These are phyloP conservation scores for Anthopleura xanthogrammica DNA, from an alignment of 92 coral and sea anemone genomes.

Conservation along the genomic window DNA sequence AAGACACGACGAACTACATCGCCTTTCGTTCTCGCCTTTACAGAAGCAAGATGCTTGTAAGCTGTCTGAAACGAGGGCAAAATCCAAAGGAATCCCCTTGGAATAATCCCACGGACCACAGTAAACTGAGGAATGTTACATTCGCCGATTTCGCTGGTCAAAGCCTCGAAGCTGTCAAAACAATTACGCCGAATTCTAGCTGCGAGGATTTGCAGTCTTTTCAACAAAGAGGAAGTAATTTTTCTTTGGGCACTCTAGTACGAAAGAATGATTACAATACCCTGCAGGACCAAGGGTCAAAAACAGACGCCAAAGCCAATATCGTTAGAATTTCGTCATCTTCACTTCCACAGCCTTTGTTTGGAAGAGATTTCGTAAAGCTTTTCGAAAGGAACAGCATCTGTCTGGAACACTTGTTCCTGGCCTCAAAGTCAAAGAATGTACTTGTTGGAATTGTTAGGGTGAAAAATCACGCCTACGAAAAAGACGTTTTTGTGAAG, in stretches of 20 bases:
- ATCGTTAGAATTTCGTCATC: constrained; percentile 14
- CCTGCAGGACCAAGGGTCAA: constrained; percentile 7
- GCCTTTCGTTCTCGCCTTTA: not conserved
- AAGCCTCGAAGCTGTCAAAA: constrained; percentile 31
- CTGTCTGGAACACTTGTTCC: constrained; percentile 47
- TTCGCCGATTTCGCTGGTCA: constrained; percentile 40
- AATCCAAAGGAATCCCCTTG: not conserved
- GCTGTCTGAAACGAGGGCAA: constrained; percentile 27
- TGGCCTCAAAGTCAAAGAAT: constrained; percentile 31
- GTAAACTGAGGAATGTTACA: constrained; percentile 14
- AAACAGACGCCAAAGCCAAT: not conserved
- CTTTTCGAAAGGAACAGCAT: constrained; percentile 28
- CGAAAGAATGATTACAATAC: not conserved
- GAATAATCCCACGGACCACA: not conserved
- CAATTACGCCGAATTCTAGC: constrained; percentile 39
- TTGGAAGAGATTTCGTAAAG: constrained; percentile 27
- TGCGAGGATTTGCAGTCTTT: constrained; percentile 15
- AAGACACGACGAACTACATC: too few species aligned
- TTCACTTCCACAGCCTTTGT: constrained; percentile 49
- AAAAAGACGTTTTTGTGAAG: constrained; percentile 32
- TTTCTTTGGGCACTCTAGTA: too few species aligned
- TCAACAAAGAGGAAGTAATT: not conserved
- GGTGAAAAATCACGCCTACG: constrained; percentile 30
- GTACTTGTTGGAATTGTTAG: constrained; percentile 38
- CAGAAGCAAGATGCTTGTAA: constrained; percentile 18